Evolutionary conservation across 2,113 vertebrate species (phyloP).

Genomic region (Pao palembangensis): DNA sequence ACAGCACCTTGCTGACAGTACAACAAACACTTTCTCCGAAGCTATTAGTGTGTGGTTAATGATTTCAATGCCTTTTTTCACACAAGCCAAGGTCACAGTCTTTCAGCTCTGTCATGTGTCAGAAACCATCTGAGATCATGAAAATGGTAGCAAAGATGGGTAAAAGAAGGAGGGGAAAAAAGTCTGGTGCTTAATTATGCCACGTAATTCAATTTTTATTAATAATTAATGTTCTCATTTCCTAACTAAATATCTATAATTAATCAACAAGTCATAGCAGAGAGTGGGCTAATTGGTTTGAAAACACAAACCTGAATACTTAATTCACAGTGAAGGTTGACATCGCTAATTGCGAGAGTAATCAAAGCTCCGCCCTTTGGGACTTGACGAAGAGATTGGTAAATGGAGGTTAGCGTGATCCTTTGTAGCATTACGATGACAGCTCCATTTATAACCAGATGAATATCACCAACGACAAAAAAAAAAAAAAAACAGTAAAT

Average conservation of each 20-base stretch:
- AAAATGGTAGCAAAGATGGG: slow-evolving; percentile 43
- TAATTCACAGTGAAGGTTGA: slow-evolving; percentile 92
- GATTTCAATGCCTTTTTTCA: slow-evolving; percentile 55
- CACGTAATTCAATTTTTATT: slow-evolving; percentile 96
- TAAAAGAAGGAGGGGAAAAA: slow-evolving; percentile 44
- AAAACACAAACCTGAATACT: slow-evolving; percentile 96
- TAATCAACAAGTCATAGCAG: slow-evolving; percentile 98
- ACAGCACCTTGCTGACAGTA: slow-evolving; percentile 60
- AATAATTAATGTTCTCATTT: slow-evolving; percentile 98
- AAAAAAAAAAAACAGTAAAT: slow-evolving; percentile 61
- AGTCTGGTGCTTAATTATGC: slow-evolving; percentile 90
- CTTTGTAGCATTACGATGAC: slow-evolving; percentile 67
- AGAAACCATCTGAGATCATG: slow-evolving; percentile 47
- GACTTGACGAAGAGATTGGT: slow-evolving; percentile 87
- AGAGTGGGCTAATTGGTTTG: slow-evolving; percentile 97
- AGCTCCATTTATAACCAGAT: slow-evolving; percentile 73
- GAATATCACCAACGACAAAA: slow-evolving; percentile 63
- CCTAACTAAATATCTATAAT: slow-evolving; percentile 99
- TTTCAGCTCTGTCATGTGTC: slow-evolving; percentile 41
- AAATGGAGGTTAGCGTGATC: slow-evolving; percentile 78
- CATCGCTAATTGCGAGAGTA: slow-evolving; percentile 96
- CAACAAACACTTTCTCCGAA: slow-evolving; percentile 50
- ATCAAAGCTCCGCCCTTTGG: slow-evolving; percentile 91
- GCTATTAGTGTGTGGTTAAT: slow-evolving; percentile 66
- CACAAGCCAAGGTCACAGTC: slow-evolving; percentile 53